Evolutionary conservation across 2,888 invertebrate species (phyloP).

Genomic region (Tenthredo mesomela): DNA sequence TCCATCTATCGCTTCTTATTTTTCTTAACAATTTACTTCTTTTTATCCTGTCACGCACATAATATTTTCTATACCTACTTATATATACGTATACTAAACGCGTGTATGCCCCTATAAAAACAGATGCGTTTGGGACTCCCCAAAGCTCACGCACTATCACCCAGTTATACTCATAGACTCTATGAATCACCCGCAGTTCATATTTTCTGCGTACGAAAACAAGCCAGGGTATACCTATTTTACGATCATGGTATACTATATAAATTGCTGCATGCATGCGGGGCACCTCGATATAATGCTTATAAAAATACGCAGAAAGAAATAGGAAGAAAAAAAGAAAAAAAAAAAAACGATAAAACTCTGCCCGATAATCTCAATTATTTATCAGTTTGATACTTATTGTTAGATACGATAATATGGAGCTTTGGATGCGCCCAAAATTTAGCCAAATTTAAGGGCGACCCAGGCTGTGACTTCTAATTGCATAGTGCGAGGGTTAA

Average conservation of each 20-base stretch:
- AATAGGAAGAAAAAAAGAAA: not conserved
- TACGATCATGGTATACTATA: not conserved
- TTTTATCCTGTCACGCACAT: constrained; percentile 26
- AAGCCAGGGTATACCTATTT: not conserved
- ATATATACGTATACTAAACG: not conserved
- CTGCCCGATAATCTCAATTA: not conserved
- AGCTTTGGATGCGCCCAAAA: not conserved
- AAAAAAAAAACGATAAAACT: not conserved
- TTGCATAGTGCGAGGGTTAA: not conserved
- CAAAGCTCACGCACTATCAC: constrained; percentile 6
- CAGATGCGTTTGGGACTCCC: constrained; percentile 43
- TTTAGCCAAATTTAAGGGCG: not conserved
- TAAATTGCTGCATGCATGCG: not conserved
- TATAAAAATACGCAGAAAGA: not conserved
- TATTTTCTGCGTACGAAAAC: constrained; percentile 38
- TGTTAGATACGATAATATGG: not conserved
- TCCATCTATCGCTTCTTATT: not conserved
- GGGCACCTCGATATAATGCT: not conserved
- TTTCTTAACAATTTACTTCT: not conserved
- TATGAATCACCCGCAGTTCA: constrained; percentile 28
- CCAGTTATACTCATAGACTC: not conserved
- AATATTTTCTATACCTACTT: too few species aligned
- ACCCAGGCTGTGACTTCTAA: not conserved
- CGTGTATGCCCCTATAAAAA: not conserved
- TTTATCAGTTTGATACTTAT: not conserved